phyloP scores from a whole-genome alignment of 2,113 vertebrate species.

The Camelus dromedarius region DNA sequence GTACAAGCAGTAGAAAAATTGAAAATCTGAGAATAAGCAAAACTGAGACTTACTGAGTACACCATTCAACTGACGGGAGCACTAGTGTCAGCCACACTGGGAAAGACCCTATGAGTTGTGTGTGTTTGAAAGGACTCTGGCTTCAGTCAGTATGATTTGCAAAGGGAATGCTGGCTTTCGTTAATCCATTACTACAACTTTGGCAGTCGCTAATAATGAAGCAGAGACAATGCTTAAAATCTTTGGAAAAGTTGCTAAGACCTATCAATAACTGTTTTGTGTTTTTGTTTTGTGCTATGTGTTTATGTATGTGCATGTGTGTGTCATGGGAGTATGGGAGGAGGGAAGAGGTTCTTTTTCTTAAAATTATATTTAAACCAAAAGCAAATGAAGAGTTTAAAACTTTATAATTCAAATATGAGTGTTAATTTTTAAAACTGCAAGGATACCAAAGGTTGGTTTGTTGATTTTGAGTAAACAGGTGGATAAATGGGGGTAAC shows the following conservation, averaged over 20 bases:
- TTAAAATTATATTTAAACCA: slow-evolving; percentile 3
- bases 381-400: slow-evolving; percentile 10
- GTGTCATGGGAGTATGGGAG: accelerated
- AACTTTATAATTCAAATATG: neutral
- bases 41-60: neutral
- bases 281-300: neutral
- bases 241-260: neutral
- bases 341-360: neutral
- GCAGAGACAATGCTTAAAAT: neutral
- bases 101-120: neutral
- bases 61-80: neutral
- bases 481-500: neutral
- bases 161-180: neutral
- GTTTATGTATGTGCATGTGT: neutral
- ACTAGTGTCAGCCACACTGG: neutral
- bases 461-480: neutral
- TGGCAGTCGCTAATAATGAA: neutral
- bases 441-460: neutral
- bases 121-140: neutral
- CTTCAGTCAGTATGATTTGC: neutral
- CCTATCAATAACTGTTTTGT: neutral
- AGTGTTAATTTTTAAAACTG: neutral
- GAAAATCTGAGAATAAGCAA: neutral
- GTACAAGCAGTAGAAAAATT: neutral
- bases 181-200: neutral